phyloP scores from a whole-genome alignment of 2,888 invertebrate species.

The Apamea sordens region DNA sequence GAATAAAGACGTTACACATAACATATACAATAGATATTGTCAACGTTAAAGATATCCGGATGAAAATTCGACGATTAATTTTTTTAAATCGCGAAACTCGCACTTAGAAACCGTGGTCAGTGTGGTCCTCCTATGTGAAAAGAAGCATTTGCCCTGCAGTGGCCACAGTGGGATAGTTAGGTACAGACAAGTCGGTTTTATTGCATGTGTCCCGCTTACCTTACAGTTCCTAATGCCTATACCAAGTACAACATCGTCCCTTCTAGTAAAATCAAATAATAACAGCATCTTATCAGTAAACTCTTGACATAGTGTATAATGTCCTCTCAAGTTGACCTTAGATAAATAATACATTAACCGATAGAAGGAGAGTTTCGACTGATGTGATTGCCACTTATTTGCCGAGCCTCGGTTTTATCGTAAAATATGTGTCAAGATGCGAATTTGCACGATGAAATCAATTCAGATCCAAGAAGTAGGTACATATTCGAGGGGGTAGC shows the following conservation, averaged over 20 bases:
- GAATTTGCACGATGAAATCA: neutral
- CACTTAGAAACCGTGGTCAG: neutral
- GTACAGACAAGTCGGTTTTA: no score
- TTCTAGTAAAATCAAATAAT: constrained; percentile 10
- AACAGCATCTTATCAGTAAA: constrained; percentile 23
- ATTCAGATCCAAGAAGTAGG: neutral
- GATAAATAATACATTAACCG: constrained; percentile 30
- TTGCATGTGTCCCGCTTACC: neutral
- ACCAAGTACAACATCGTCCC: neutral
- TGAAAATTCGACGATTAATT: neutral
- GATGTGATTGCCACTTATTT: constrained; percentile 4
- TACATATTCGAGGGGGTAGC: neutral
- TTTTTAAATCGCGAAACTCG: neutral
- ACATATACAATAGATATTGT: no score
- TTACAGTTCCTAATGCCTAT: neutral
- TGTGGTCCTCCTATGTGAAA: no score
- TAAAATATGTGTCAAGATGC: constrained; percentile 1
- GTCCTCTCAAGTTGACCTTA: constrained; percentile 48
- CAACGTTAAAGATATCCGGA: no score
- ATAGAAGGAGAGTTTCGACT: constrained; percentile 23
- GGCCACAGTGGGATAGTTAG: no score
- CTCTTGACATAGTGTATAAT: constrained; percentile 16
- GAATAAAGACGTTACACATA: neutral
- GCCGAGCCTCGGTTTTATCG: constrained; percentile 91
- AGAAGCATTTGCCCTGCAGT: no score